phyloP scores from a whole-genome alignment of 2,113 vertebrate species.

The Ceyx margarethae region DNA sequence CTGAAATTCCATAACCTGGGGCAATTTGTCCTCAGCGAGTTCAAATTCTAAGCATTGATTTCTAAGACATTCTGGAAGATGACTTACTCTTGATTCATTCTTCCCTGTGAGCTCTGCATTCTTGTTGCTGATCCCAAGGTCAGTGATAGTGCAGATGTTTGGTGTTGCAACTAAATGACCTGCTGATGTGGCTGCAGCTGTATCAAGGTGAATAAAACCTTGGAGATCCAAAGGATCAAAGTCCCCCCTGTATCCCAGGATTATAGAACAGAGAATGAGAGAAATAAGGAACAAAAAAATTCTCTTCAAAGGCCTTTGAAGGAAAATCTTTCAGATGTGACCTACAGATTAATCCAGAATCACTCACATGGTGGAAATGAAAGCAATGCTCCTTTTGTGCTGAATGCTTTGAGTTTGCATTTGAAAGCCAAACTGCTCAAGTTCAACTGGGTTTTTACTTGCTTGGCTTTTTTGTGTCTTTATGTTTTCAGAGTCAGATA shows the following conservation, averaged over 20 bases:
- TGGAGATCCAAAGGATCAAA: background rate
- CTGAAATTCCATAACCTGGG: background rate
- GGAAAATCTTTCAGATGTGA: background rate
- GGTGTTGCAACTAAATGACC: background rate
- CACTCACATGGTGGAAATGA: background rate
- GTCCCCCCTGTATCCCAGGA: background rate
- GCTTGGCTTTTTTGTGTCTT: background rate
- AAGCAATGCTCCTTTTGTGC: conserved; percentile 19
- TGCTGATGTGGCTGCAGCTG: background rate
- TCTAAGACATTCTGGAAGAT: background rate
- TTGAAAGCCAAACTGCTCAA: background rate
- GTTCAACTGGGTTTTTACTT: background rate
- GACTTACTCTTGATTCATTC: background rate
- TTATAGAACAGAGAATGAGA: background rate
- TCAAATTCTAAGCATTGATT: background rate
- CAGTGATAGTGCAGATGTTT: background rate
- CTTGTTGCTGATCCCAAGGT: background rate
- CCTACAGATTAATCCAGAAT: background rate
- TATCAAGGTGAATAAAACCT: background rate
- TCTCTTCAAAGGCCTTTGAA: background rate
- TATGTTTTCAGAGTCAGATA: background rate
- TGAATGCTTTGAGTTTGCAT: background rate
- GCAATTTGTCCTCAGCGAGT: background rate
- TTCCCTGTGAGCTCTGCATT: background rate
- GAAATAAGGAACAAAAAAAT: background rate